Base-by-base conservation (phyloP, 1,140 invertebrate genomes). In the Pararge aegeria region DNA sequence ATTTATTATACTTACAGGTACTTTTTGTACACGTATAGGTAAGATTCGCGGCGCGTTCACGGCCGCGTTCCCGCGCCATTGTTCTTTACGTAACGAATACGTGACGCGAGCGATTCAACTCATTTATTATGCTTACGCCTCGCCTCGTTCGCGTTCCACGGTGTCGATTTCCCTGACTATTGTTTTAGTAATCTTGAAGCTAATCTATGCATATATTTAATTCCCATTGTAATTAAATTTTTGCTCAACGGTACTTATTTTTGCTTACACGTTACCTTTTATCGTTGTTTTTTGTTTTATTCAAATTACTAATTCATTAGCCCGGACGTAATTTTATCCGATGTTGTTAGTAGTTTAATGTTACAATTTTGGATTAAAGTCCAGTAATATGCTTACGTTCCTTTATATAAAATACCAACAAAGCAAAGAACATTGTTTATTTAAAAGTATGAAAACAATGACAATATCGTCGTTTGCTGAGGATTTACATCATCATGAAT, bases 41-140 rank as follows among this genome's bases (percentile, higher is more conserved):
- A 66, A 68, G 64, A 87, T 83, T 80, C 80, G 66, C 70, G 69
- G 56, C 73, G 73, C 80, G 80, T 83, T 79, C 83, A 83, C 68
- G 85, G 85, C 77, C 82, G 80, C 79, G 78, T 77, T 87, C 80
- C 66, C 82, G 73, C 73, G 77, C 73, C 78, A 85, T 89, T 89
- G 85, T 89, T 84, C 78, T 83, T 89, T 87, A 84, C 82, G 78
- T 85, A 88, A 88, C 78, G 78, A 69, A 63, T 48, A 76, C 74
- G 76, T 75, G 81, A 83, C 73, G 80, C 57, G 62, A 56, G 37
- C 71, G 76, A 70, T 50, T 58, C 73, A 60, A 78, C 73, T 76
- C 75, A 52, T 59, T 55, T 52, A 62, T 83, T 78, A 80, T 73
- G 71, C 74, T 75, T 78, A 73, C 70, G 75, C 48, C 59, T 73